Conservation (phyloP, 2,113 vertebrate genomes). For the Chaetodon trifascialis region DNA sequence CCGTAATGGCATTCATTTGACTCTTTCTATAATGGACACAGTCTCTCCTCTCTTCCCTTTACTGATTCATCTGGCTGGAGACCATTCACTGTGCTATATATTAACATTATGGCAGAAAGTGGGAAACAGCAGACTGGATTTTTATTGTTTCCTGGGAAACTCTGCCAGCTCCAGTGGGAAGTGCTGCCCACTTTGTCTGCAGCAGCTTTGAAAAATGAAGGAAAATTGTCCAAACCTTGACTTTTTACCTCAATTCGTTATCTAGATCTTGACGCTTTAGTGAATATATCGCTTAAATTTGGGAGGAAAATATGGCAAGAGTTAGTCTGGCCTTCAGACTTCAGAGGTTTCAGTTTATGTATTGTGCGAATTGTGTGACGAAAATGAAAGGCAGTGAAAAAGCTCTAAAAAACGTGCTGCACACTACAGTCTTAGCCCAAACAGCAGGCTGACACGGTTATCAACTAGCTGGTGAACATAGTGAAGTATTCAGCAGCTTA, state of each 20-base stretch:
- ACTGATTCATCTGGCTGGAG: not conserved
- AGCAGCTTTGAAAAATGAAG: not conserved
- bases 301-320: too few relatives aligned
- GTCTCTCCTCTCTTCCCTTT: not conserved
- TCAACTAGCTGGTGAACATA: too few relatives aligned
- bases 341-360: too few relatives aligned
- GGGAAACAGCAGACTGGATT: not conserved
- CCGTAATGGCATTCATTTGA: constrained; percentile 9
- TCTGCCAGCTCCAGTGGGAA: not conserved
- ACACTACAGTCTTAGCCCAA: too few relatives aligned
- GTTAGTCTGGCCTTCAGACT: too few relatives aligned
- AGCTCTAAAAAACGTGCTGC: too few relatives aligned
- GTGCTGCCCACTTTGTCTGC: not conserved
- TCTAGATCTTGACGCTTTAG: too few relatives aligned
- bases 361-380: too few relatives aligned
- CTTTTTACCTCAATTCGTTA: not conserved
- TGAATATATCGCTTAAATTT: too few relatives aligned
- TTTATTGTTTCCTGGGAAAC: not conserved
- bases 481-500: too few relatives aligned
- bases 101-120: constrained; percentile 2
- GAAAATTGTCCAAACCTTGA: not conserved
- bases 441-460: too few relatives aligned
- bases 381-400: too few relatives aligned
- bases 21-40: not conserved
- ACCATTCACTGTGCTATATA: not conserved